Base-by-base conservation (phyloP, 2,113 vertebrate species). In the Eupsittula cactorum region DNA sequence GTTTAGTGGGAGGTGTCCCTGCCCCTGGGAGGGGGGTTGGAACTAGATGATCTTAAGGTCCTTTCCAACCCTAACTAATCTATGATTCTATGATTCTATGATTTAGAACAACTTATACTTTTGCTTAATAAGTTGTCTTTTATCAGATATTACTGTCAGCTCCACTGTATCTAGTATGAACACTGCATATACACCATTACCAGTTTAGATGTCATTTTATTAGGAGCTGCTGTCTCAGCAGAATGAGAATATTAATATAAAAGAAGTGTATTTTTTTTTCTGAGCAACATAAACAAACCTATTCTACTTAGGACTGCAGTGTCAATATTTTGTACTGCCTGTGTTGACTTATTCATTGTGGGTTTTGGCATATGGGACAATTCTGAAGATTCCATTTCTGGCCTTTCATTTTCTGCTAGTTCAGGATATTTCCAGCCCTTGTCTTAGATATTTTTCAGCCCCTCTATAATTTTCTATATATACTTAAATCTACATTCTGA, bases 201-300 rank as follows among this genome's bases (percentile, higher is more conserved):
- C 49, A 49, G 47, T 67, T 87, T 85, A 44, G 28, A 64, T 87
- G 44, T 91, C 55, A 65, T 79, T 94, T 89, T 87, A n/a, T 82
- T 87, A 90, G 70, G 25, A 82, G 44, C n/a, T 92, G 91, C 89
- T 94, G 62, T 52, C 70, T 95, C 93, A 95, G 91, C 87, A 91
- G 87, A 87, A 87, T 67, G 25, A 94, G 91, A 91, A 73, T 92
- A 90, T 96, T 94, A 94, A 95, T 91, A 78, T 92, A 62, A 92
- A 93, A 89, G 25, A 74, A 79, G 65, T 73, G 41, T 79, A 17
- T 71, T 69, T 96, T 89, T 93, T 93, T 92, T 89, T 44, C 37
- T 74, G 86, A 78, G 73, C 47, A 92, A 25, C 1, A 0, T 82
- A 96, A 95, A 95, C 87, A 92, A 92, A 91, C 91, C 86, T 95